Evolutionary conservation across 2,113 vertebrate species (phyloP).

Genomic region (Corvus cornix): DNA sequence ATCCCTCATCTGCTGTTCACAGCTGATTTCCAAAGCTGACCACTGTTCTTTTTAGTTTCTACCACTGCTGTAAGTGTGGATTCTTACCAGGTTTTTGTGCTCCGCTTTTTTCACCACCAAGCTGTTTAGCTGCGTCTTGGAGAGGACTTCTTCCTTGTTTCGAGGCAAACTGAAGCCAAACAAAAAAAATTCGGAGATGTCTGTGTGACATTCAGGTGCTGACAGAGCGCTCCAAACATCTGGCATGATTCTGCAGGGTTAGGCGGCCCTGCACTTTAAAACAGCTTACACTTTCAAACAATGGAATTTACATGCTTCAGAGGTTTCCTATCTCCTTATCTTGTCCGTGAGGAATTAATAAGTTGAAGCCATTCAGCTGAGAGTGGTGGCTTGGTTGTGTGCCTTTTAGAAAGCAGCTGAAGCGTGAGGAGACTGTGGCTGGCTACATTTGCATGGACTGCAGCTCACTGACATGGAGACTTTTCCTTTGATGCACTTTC

Average conservation of each 20-base stretch:
- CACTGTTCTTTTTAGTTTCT: background rate
- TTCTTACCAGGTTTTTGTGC: background rate
- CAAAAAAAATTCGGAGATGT: background rate
- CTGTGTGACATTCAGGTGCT: background rate
- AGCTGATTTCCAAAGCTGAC: background rate
- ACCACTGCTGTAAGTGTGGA: background rate
- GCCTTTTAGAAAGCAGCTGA: slow-evolving; percentile 61
- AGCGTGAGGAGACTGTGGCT: slow-evolving; percentile 67
- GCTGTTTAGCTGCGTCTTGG: background rate
- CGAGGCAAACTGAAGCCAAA: background rate
- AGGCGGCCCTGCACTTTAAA: slow-evolving; percentile 38
- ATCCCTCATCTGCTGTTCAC: background rate
- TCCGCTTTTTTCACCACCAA: background rate
- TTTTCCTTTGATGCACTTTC: slow-evolving; percentile 7
- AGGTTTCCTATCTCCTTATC: slow-evolving; percentile 69
- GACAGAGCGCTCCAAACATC: background rate
- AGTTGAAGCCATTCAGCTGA: slow-evolving; percentile 57
- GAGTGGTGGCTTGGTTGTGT: slow-evolving; percentile 62
- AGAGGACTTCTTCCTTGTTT: background rate
- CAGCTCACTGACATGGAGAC: background rate
- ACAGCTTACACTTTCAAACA: slow-evolving; percentile 61
- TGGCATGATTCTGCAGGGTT: slow-evolving; percentile 28
- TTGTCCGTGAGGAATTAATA: slow-evolving; percentile 71
- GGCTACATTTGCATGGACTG: slow-evolving; percentile 12
- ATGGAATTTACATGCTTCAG: slow-evolving; percentile 70